Evolutionary conservation across 2,113 vertebrate species (phyloP).

Genomic region (Thalassarche chlororhynchos): DNA sequence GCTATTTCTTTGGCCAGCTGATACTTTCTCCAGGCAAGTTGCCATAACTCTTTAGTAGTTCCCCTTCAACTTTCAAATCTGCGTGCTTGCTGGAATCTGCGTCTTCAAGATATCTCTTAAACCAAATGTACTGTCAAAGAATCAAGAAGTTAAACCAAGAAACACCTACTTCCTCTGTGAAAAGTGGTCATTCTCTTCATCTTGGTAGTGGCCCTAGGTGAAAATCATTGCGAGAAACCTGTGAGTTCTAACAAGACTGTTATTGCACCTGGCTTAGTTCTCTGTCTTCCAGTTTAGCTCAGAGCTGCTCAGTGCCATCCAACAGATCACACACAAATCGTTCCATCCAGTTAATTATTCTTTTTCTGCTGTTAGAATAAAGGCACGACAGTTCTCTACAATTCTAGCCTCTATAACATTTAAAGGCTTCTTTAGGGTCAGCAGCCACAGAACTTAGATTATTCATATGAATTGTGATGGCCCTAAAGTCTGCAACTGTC

Average conservation of each 20-base stretch:
- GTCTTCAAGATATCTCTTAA: background rate
- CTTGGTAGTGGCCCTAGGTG: background rate
- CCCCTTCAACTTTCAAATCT: background rate
- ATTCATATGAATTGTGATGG: background rate
- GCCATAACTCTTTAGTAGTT: background rate
- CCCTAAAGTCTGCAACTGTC: background rate
- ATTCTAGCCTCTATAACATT: background rate
- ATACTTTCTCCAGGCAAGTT: background rate
- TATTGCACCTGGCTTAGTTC: conserved; percentile 15
- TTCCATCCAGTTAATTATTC: background rate
- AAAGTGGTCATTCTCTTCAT: background rate
- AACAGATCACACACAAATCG: conserved; percentile 27
- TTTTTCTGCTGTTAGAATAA: background rate
- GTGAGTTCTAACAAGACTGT: background rate
- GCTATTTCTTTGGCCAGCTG: background rate
- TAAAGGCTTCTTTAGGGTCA: background rate
- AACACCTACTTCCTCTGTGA: background rate
- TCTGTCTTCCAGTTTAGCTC: conserved; percentile 38
- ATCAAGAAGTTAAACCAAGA: background rate
- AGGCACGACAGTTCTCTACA: background rate
- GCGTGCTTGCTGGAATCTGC: background rate
- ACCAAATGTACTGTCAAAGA: background rate
- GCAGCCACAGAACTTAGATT: background rate
- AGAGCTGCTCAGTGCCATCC: conserved; percentile 40
- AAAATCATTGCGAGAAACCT: background rate